Conservation (phyloP, 2,888 invertebrate species). For the Eumerus sabulonum region DNA sequence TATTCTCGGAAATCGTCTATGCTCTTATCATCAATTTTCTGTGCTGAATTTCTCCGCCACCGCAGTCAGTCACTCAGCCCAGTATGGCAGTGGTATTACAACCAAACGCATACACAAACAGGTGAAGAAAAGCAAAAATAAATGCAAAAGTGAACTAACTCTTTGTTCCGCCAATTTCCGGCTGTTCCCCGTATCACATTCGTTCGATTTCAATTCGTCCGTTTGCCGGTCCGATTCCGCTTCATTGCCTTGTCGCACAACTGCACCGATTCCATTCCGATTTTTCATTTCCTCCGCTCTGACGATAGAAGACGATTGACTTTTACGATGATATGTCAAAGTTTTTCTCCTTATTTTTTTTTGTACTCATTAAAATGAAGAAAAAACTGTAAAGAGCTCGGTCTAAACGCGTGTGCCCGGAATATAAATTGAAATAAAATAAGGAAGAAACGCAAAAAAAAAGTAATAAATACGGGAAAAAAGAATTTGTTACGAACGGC, state of each 20-base stretch:
- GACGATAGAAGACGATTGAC: conserved; percentile 61
- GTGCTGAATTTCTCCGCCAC: conserved; percentile 15
- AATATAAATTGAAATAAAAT: conserved; percentile 23
- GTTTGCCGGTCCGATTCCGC: conserved; percentile 10
- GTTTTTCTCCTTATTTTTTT: conserved; percentile 45
- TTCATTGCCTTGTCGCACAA: conserved; percentile 27
- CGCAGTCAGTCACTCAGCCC: background rate
- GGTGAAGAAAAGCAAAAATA: conserved; percentile 1
- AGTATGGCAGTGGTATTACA: too few relatives aligned
- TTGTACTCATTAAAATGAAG: conserved; percentile 65
- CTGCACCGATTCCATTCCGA: conserved; percentile 49
- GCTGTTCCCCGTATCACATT: conserved; percentile 11
- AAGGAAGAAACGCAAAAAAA: background rate
- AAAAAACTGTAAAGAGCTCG: conserved; percentile 51
- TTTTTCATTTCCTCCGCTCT: conserved; percentile 66
- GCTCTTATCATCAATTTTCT: background rate
- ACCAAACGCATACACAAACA: background rate
- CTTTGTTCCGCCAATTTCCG: conserved; percentile 25
- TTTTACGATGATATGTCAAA: conserved; percentile 67
- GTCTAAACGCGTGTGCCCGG: conserved; percentile 33
- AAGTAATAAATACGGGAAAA: too few relatives aligned
- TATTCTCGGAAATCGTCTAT: background rate
- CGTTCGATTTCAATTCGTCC: conserved; percentile 17
- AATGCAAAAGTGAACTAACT: conserved; percentile 38
- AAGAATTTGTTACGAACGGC: conserved; percentile 8